Conservation (phyloP, 35 echinoderm and acorn worm species). For the Eucidaris tribuloides region DNA sequence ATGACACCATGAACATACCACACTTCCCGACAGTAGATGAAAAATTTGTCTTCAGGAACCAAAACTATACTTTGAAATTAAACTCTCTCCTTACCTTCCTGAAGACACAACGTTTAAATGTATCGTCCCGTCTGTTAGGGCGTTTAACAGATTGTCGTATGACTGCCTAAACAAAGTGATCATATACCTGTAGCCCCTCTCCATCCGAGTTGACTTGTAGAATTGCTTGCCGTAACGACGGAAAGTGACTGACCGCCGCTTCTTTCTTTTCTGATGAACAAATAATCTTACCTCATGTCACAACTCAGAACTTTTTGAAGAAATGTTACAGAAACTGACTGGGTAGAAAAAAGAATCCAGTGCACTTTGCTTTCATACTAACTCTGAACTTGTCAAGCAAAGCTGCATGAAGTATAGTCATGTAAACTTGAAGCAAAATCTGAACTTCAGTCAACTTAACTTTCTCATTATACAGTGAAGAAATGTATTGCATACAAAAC, state of each 20-base stretch:
- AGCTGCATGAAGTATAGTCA: neutral
- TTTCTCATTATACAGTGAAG: no score
- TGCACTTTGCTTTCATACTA: neutral
- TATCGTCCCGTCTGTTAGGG: constrained; percentile 86
- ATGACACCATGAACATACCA: neutral
- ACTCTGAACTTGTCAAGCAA: neutral
- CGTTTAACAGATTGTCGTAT: constrained; percentile 75
- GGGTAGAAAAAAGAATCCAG: neutral
- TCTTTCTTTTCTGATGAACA: constrained; percentile 16
- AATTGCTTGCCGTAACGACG: neutral
- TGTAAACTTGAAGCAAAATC: neutral
- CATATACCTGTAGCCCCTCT: constrained; percentile 78
- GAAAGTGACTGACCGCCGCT: neutral
- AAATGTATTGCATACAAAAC: no score
- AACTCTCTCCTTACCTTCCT: constrained; percentile 55
- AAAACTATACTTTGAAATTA: neutral
- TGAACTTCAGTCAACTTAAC: neutral
- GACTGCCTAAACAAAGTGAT: constrained; percentile 69
- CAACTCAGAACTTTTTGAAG: neutral
- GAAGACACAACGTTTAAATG: constrained; percentile 84
- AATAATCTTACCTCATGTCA: neutral
- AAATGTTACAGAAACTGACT: neutral
- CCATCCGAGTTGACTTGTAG: constrained; percentile 70
- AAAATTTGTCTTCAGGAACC: neutral
- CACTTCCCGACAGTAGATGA: neutral